These are phyloP conservation scores for Fratercula arctica DNA, from an alignment of 2,797 vertebrate genomes.

Conservation along the genomic window DNA sequence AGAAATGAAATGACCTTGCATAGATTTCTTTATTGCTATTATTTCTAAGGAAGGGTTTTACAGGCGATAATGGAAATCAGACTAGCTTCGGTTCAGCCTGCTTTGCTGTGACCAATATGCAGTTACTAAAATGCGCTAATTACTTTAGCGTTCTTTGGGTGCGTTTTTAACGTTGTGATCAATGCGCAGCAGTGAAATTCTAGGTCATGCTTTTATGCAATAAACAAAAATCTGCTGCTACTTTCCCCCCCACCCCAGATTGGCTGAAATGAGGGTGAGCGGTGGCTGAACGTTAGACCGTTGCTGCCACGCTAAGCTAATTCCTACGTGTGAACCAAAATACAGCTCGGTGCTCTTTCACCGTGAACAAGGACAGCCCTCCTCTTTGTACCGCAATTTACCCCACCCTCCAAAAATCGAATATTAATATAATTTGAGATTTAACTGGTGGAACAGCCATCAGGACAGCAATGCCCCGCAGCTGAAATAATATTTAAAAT, in stretches of 20 bases:
- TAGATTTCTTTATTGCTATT: conserved; percentile 12
- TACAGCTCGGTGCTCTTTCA: conserved; percentile 42
- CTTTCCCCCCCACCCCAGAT: not conserved
- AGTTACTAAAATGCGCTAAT: conserved; percentile 63
- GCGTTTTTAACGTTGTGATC: not conserved
- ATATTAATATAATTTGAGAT: conserved; percentile 86
- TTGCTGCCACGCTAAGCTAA: conserved; percentile 42
- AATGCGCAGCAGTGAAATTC: conserved; percentile 36
- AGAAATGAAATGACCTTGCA: conserved; percentile 24
- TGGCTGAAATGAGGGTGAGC: conserved; percentile 40
- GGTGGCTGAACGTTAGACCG: conserved; percentile 5
- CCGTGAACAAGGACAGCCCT: conserved; percentile 49
- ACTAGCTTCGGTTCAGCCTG: conserved; percentile 37
- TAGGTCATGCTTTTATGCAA: conserved; percentile 43
- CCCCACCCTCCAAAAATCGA: conserved; percentile 79
- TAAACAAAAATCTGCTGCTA: conserved; percentile 27
- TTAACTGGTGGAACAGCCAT: conserved; percentile 86
- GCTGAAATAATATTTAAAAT: conserved; percentile 90
- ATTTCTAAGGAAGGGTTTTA: conserved; percentile 47
- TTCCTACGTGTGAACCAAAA: conserved; percentile 56
- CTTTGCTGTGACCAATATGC: conserved; percentile 59
- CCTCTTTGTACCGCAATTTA: conserved; percentile 64
- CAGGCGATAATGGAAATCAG: conserved; percentile 44
- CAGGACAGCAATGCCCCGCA: conserved; percentile 85
- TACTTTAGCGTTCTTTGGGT: conserved; percentile 32